Percentiles rank a stretch among this genome's conserved stretches.
phyloP scores from a whole-genome alignment of 1,140 invertebrate species.

The Ruditapes philippinarum region DNA sequence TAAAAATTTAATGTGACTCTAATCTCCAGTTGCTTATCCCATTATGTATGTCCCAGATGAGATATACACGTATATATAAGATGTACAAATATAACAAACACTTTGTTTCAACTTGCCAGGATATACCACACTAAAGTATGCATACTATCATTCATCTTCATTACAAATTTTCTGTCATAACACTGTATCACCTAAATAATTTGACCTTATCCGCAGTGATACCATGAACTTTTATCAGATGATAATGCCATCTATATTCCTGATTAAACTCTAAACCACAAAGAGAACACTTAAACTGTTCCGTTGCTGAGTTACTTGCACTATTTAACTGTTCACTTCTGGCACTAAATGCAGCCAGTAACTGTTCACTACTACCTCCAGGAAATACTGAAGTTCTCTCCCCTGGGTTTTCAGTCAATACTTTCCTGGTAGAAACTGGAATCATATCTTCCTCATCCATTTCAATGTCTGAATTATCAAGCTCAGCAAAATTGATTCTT shows the following conservation, averaged over 20 bases:
- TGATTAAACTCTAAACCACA: slow-evolving; percentile 67
- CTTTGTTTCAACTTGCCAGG: too few relatives aligned
- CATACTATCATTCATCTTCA: too few relatives aligned
- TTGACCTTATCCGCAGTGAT: background rate
- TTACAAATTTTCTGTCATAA: too few relatives aligned
- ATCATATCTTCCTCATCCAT: slow-evolving; percentile 23
- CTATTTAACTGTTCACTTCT: background rate
- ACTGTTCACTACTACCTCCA: background rate
- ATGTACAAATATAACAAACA: too few relatives aligned
- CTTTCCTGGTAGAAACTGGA: too few relatives aligned
- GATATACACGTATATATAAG: too few relatives aligned
- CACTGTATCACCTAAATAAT: slow-evolving; percentile 53
- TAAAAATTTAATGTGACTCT: too few relatives aligned
- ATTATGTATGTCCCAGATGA: too few relatives aligned
- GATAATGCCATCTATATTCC: slow-evolving; percentile 53
- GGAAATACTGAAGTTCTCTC: background rate
- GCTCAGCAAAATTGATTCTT: slow-evolving; percentile 58
- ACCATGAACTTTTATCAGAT: slow-evolving; percentile 61
- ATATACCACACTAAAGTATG: too few relatives aligned
- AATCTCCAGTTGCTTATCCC: too few relatives aligned
- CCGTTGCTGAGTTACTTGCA: background rate
- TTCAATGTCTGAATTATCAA: slow-evolving; percentile 55
- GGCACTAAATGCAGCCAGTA: background rate
- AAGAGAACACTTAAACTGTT: slow-evolving; percentile 31
- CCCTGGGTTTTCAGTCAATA: background rate